These are phyloP conservation scores for Rhabdomys dilectus DNA, from an alignment of 2,113 vertebrate genomes.

Conservation along the genomic window DNA sequence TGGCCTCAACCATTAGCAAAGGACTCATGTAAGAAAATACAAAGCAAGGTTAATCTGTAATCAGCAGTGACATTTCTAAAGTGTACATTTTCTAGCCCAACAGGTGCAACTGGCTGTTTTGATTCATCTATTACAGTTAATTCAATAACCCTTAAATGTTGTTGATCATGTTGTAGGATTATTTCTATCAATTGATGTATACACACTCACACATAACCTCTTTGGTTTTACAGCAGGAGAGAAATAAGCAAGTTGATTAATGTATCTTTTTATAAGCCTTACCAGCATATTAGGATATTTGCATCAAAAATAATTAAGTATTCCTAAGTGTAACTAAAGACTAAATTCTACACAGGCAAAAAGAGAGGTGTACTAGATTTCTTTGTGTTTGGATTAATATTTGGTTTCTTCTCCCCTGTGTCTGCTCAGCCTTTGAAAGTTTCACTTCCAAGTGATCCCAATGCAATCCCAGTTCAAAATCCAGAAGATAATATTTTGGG, in stretches of 20 bases:
- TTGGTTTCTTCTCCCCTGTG: not conserved
- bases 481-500: not conserved
- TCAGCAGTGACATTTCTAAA: not conserved
- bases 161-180: not conserved
- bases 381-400: not conserved
- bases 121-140: not conserved
- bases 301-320: slow-evolving; percentile 6
- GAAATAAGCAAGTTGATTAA: not conserved
- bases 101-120: not conserved
- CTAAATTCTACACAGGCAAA: not conserved
- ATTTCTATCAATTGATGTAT: not conserved
- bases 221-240: not conserved
- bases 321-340: not conserved
- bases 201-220: not conserved
- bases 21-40: not conserved
- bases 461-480: not conserved
- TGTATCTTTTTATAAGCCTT: not conserved
- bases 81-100: not conserved
- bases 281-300: not conserved
- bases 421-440: not conserved
- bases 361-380: not conserved
- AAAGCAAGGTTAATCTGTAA: not conserved
- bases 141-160: not conserved
- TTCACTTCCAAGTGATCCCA: not conserved
- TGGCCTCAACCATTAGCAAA: not conserved